Evolutionary conservation across 1,140 invertebrate species (phyloP).

Genomic region (Teleopsis dalmanni): DNA sequence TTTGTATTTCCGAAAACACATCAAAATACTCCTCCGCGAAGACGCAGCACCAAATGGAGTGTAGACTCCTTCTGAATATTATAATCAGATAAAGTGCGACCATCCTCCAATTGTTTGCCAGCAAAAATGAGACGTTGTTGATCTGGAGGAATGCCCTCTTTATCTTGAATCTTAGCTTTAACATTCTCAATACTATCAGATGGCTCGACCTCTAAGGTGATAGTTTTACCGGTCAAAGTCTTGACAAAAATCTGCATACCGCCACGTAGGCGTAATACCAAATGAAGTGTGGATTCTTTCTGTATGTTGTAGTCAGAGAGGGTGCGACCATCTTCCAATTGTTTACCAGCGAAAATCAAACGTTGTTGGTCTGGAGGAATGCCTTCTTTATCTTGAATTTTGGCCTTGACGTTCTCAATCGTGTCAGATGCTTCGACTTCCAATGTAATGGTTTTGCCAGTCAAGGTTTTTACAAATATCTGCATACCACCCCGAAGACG

Average conservation of each 20-base stretch:
- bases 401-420: conserved; percentile 70
- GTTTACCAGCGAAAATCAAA: conserved; percentile 62
- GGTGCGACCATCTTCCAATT: conserved; percentile 58
- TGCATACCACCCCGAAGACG: conserved; percentile 75
- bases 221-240: conserved; percentile 84
- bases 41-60: conserved; percentile 77
- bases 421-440: conserved; percentile 68
- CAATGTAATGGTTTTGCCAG: conserved; percentile 66
- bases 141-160: conserved; percentile 78
- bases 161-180: conserved; percentile 83
- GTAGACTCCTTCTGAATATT: conserved; percentile 89
- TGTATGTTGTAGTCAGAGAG: conserved; percentile 68
- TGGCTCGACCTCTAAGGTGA: conserved; percentile 81
- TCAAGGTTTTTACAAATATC: conserved; percentile 65
- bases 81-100: conserved; percentile 80
- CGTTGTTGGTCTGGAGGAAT: conserved; percentile 61
- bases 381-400: conserved; percentile 66
- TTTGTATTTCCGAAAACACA: conserved; percentile 13
- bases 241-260: conserved; percentile 83
- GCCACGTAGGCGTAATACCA: conserved; percentile 72
- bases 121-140: conserved; percentile 80
- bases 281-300: conserved; percentile 81
- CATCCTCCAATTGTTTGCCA: conserved; percentile 89
- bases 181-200: conserved; percentile 89
- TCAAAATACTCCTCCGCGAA: conserved; percentile 65